These are phyloP conservation scores for Serilophus lunatus DNA, from an alignment of 2,113 vertebrate species.

Conservation along the genomic window DNA sequence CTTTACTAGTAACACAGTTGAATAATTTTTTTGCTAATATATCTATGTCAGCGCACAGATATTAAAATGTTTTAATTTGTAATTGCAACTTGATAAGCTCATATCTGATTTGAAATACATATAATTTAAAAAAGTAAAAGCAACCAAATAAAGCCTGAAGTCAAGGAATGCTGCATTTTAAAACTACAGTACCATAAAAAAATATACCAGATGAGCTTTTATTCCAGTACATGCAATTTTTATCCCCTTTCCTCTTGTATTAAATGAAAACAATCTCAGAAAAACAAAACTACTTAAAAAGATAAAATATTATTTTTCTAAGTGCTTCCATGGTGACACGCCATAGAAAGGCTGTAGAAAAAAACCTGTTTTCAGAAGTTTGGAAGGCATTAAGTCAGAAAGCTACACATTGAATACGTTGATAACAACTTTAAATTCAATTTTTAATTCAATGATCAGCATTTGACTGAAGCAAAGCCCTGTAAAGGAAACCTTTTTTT, in stretches of 20 bases:
- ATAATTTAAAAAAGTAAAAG: neutral
- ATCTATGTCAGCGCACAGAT: neutral
- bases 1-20: neutral
- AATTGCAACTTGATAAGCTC: neutral
- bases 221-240: neutral
- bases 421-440: neutral
- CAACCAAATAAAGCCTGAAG: neutral
- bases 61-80: neutral
- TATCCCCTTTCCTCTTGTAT: neutral
- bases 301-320: neutral
- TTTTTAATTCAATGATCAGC: neutral
- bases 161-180: neutral
- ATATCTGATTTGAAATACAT: neutral
- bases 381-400: neutral
- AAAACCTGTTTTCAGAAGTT: neutral
- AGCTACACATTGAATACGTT: neutral
- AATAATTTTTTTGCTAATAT: neutral
- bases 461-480: neutral
- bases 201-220: neutral
- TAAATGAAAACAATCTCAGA: neutral
- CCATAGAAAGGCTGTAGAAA: neutral
- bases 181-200: neutral
- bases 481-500: neutral
- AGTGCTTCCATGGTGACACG: neutral
- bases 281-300: neutral